These are phyloP conservation scores for Archivesica marissinica DNA, from an alignment of 1,140 invertebrate genomes.

Conservation along the genomic window DNA sequence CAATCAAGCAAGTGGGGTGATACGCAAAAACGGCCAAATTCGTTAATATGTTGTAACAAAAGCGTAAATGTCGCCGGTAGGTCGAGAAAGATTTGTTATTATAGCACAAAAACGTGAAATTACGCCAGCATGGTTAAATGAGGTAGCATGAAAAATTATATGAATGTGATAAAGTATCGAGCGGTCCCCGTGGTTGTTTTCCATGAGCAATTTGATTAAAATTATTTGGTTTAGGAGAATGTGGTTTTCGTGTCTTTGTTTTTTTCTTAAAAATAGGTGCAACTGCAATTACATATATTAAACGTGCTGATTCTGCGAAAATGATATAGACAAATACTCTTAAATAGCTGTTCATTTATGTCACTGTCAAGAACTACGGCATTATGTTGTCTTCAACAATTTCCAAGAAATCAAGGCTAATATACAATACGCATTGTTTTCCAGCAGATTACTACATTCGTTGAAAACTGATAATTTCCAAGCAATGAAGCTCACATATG, in stretches of 20 bases:
- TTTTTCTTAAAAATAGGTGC: too few species aligned
- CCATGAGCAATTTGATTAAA: slow-evolving; percentile 9
- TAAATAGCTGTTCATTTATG: too few species aligned
- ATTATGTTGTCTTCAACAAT: too few species aligned
- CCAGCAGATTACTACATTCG: too few species aligned
- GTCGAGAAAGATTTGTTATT: slow-evolving; percentile 61
- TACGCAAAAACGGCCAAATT: slow-evolving; percentile 62
- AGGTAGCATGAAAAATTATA: slow-evolving; percentile 42
- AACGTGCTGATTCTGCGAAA: too few species aligned
- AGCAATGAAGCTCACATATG: slow-evolving; percentile 9
- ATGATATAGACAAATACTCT: too few species aligned
- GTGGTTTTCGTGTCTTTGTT: too few species aligned
- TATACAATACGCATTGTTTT: too few species aligned
- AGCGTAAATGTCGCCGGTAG: slow-evolving; percentile 31
- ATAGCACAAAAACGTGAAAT: slow-evolving; percentile 46
- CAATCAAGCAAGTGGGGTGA: slow-evolving; percentile 48
- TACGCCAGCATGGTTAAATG: slow-evolving; percentile 41
- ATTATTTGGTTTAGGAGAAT: neutral
- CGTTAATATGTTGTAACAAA: slow-evolving; percentile 54
- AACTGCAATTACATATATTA: too few species aligned
- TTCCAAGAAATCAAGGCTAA: too few species aligned
- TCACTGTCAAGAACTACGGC: too few species aligned
- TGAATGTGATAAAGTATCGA: slow-evolving; percentile 26
- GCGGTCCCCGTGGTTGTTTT: neutral
- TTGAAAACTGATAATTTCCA: too few species aligned